These are phyloP conservation scores for Steinernema khuongi DNA, from an alignment of 1,140 invertebrate species.

Conservation along the genomic window DNA sequence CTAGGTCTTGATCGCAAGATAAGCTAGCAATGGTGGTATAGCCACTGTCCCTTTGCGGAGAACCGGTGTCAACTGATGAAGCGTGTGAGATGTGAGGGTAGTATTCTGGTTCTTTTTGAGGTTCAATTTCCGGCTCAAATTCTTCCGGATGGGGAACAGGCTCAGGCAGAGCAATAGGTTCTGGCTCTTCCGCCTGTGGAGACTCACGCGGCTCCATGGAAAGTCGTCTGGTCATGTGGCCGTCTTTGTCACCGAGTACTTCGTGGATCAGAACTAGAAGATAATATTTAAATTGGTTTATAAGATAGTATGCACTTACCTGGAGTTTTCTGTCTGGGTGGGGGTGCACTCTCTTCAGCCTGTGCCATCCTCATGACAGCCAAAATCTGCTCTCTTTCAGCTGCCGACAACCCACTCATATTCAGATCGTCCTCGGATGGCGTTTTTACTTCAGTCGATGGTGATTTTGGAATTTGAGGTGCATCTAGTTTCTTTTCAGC, in stretches of 20 bases:
- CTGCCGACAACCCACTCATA: slow-evolving; percentile 37
- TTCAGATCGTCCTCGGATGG: not conserved
- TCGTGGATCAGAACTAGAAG: not conserved
- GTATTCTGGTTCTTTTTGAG: not conserved
- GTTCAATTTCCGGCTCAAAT: not conserved
- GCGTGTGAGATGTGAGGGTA: not conserved
- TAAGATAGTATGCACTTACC: not conserved
- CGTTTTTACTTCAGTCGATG: not conserved
- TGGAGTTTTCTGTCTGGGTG: slow-evolving; percentile 14
- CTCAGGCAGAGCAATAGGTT: not conserved
- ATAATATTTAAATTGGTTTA: not conserved
- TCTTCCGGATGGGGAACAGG: not conserved
- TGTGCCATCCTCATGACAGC: slow-evolving; percentile 50
- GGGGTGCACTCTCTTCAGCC: slow-evolving; percentile 28
- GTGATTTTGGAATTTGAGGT: slow-evolving; percentile 6
- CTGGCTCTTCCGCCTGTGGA: not conserved
- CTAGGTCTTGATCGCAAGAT: not conserved
- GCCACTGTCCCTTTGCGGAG: not conserved
- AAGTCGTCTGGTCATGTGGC: not conserved
- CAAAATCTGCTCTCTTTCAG: slow-evolving; percentile 49
- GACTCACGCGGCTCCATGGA: not conserved
- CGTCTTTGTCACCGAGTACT: not conserved
- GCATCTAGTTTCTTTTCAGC: not conserved
- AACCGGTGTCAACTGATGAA: not conserved
- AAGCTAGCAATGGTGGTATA: not conserved